Conservation (phyloP, 2,797 vertebrate genomes). For the Leptatherina wallacei region DNA sequence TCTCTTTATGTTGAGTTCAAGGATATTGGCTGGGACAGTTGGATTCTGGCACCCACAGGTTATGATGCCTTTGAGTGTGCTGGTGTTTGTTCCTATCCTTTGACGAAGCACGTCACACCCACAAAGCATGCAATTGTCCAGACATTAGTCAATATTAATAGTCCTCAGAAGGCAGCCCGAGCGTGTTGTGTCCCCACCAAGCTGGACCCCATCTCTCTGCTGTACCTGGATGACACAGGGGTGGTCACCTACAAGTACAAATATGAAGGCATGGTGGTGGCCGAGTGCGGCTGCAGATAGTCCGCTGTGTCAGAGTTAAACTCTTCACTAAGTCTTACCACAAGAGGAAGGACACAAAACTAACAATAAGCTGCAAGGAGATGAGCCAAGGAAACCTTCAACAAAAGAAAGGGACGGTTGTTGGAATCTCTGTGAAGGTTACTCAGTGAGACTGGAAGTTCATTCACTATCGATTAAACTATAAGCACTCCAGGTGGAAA, state of each 20-base stretch:
- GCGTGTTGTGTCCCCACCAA: conserved; percentile 98
- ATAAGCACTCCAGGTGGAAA: conserved; percentile 59
- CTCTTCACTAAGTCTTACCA: conserved; percentile 60
- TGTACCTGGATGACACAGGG: conserved; percentile 94
- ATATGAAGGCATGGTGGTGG: conserved; percentile 97
- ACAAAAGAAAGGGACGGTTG: conserved; percentile 19
- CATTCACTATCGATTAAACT: conserved; percentile 27
- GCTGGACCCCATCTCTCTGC: conserved; percentile 95
- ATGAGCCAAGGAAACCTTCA: conserved; percentile 23
- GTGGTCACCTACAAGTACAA: conserved; percentile 99
- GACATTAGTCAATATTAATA: conserved; percentile 92
- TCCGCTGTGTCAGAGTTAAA: conserved; percentile 34
- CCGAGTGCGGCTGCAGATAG: conserved; percentile 99
- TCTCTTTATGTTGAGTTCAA: conserved; percentile 96
- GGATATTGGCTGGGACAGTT: conserved; percentile 98
- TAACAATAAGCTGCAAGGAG: conserved; percentile 36
- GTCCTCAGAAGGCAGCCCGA: conserved; percentile 91
- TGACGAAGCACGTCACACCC: conserved; percentile 94
- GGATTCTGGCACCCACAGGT: conserved; percentile 93
- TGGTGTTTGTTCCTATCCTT: conserved; percentile 90
- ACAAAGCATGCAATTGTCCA: conserved; percentile 98
- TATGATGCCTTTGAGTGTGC: conserved; percentile 96
- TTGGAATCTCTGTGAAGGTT: conserved; percentile 31
- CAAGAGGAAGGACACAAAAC: conserved; percentile 37
- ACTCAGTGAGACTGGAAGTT: conserved; percentile 36